Evolutionary conservation across 2,888 invertebrate species (phyloP), one percentile per base, ranked within the genome.

Genomic region (Cantharis rufa): DNA sequence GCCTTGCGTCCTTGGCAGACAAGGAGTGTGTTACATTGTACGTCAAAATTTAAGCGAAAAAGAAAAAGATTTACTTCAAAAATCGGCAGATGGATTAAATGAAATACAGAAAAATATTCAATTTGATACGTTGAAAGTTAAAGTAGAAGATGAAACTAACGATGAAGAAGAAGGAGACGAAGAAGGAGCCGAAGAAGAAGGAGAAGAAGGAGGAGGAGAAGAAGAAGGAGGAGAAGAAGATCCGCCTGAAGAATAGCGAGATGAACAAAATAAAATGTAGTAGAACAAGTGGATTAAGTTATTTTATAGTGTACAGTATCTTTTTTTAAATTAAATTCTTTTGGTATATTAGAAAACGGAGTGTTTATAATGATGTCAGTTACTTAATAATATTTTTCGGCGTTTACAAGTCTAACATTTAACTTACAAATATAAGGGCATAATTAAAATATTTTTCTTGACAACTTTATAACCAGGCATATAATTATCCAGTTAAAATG

Each of bases 1-100:
- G 74, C 92, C 92, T 4, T 90, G 90, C 81, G 89, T 91, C 75
- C 81, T 91, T 75, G 88, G 89, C 69, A 85, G 85, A 74, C 85
- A 85, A 74, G 89, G 89, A 73, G 88, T 91, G 70, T 87, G 88
- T 74, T 88, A 89, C 82, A 87, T 89, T 69, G 87, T 91, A 71
- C 86, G 89, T 80, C 90, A 90, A 85, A 87, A 86, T 74, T 84
- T 90, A 72, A 89, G 85, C 62, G 87, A 88, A 11, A 81, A 80
- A 3, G 89, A 89, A 81, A 83, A 84, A n/a, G 78, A 78, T 2
- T 82, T 88, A 78, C 84, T 91, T 61, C 86, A 89, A 70, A 87
- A 87, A 74, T 90, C 90, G 0, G 90, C 90, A 0, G 79, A 85
- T 16, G 84, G 86, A 10, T 87, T 91, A 85, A 81, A 86, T 70